Conservation (phyloP, 2,113 vertebrate genomes). For the Bucco capensis region DNA sequence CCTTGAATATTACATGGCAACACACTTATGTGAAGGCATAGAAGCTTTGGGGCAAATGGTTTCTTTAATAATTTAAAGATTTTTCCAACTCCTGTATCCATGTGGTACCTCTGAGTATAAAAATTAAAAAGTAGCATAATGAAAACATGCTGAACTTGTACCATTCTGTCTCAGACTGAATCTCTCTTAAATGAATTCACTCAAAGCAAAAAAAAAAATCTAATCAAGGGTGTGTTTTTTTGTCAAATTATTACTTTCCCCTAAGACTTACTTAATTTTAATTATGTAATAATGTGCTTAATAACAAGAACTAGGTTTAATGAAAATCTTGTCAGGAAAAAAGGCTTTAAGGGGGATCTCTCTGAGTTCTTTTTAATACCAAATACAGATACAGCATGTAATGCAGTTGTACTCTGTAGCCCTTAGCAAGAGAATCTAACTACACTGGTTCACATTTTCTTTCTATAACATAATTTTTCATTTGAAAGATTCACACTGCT, state of each 20-base stretch:
- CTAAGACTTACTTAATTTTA: slow-evolving; percentile 55
- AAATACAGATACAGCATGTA: slow-evolving; percentile 47
- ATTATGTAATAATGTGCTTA: slow-evolving; percentile 49
- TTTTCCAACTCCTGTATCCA: background rate
- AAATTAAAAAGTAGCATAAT: slow-evolving; percentile 27
- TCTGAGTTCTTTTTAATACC: slow-evolving; percentile 36
- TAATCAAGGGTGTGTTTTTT: background rate
- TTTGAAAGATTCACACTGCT: background rate
- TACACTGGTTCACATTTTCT: background rate
- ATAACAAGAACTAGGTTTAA: slow-evolving; percentile 32
- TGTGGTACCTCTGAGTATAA: background rate
- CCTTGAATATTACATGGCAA: background rate
- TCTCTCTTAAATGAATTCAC: background rate
- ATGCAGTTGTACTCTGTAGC: slow-evolving; percentile 3
- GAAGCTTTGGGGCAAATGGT: slow-evolving; percentile 8
- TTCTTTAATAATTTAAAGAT: slow-evolving; percentile 37
- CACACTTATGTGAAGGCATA: background rate
- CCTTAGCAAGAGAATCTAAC: slow-evolving; percentile 12
- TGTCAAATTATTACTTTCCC: slow-evolving; percentile 28
- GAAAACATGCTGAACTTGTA: slow-evolving; percentile 8
- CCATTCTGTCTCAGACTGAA: background rate
- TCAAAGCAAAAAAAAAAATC: background rate
- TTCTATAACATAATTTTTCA: background rate
- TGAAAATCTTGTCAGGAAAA: slow-evolving; percentile 37
- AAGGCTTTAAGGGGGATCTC: slow-evolving; percentile 5